A percentile compares a stretch with the other conserved stretches of the same genome.
Conservation (phyloP, 1,140 invertebrate genomes). For the Rhagoletis pomonella region DNA sequence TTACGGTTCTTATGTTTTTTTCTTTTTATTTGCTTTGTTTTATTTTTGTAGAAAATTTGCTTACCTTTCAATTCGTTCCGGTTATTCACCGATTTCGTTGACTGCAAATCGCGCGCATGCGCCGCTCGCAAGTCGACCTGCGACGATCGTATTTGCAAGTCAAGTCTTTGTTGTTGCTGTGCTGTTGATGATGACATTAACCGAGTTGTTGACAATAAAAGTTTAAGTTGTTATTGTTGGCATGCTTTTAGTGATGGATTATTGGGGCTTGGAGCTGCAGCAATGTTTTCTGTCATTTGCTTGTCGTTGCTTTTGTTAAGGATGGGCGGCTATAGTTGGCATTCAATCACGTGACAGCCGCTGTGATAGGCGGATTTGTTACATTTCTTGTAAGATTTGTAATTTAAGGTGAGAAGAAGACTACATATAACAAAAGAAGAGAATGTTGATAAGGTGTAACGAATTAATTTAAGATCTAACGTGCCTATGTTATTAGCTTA, state of each 20-base stretch:
- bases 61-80: background rate
- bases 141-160: background rate
- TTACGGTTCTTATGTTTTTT: background rate
- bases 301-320: background rate
- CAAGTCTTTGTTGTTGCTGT: background rate
- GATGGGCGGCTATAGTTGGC: background rate
- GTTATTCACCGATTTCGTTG: conserved; percentile 13
- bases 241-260: background rate
- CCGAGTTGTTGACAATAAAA: background rate
- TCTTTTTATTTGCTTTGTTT: background rate
- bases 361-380: background rate
- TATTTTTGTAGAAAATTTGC: background rate
- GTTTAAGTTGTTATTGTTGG: background rate
- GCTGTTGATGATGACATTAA: conserved; percentile 25
- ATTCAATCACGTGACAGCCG: conserved; percentile 50
- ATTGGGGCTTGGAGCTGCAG: background rate
- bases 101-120: background rate
- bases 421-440: background rate
- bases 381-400: conserved; percentile 27
- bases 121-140: no score
- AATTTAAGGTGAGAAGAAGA: background rate
- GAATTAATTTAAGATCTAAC: background rate
- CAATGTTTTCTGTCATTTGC: background rate
- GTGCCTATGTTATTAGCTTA: no score
- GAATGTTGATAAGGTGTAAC: background rate